phyloP scores from a whole-genome alignment of 1,140 invertebrate genomes.

The Megalonaias nervosa region DNA sequence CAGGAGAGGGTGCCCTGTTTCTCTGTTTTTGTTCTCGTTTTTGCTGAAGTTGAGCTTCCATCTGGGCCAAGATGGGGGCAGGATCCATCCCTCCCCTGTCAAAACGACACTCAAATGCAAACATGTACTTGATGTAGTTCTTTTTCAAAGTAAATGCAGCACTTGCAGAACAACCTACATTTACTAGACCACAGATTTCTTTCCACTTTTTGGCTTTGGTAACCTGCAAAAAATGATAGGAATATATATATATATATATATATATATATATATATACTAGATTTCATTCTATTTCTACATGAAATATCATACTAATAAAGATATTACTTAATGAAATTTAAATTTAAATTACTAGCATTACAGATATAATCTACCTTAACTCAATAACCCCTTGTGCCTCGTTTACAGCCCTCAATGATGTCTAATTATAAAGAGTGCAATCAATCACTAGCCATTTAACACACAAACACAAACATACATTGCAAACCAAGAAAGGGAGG shows the following conservation, averaged over 20 bases:
- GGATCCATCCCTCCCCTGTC: slow-evolving; percentile 97
- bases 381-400: no score
- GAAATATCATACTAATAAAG: background rate
- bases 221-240: slow-evolving; percentile 78
- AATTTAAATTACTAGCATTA: no score
- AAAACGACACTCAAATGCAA: slow-evolving; percentile 97
- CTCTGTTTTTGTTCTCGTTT: slow-evolving; percentile 69
- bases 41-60: slow-evolving; percentile 68
- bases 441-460: no score
- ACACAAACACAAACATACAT: no score
- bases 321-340: background rate
- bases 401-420: no score
- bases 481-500: no score
- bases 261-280: no score
- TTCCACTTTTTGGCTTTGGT: slow-evolving; percentile 99
- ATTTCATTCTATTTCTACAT: background rate
- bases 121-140: slow-evolving; percentile 97
- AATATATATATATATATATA: no score
- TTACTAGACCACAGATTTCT: slow-evolving; percentile 93
- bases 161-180: slow-evolving; percentile 95
- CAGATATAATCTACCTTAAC: no score
- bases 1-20: slow-evolving; percentile 65
- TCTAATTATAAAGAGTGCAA: no score
- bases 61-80: slow-evolving; percentile 93
- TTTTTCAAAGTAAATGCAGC: slow-evolving; percentile 97